Base-by-base conservation (phyloP, 2,888 invertebrate genomes). In the Flexamia atlantica region DNA sequence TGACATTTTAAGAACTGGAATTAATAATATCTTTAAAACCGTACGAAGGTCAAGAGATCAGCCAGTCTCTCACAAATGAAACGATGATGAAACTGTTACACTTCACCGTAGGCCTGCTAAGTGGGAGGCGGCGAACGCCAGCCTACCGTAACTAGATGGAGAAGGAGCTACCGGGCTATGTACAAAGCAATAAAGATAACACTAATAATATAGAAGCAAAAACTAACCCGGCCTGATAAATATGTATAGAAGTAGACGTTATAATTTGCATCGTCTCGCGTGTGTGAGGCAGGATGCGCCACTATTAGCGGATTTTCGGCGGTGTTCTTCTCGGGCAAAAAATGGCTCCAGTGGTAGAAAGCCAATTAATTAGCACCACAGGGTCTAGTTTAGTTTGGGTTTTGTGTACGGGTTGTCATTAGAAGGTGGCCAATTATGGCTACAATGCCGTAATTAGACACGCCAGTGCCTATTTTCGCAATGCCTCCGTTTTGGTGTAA, bases 171-270 rank as follows among this genome's bases (percentile, higher is more conserved):
- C 20, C 10, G 30, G 64, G 14, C 64, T 25, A 57, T 25, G 64
- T 64, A 64, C 14, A 64, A 20, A 28, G 46, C 28, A 76, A 46
- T 76, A 46, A 76, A 76, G 74, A 76, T 76, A 76, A 46, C 74
- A 28, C 68, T 70, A 70, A 70, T 70, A 70, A 70, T 70, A 70
- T 70, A 70, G 70, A 10, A 70, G 70, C 70, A 70, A 70, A 70
- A 70, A 70, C 70, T 70, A 70, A 70, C 70, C 70, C 40, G 70
- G 70, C 28, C 74, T 76, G 74, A 76, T 76, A 76, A 76, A 76
- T 76, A 76, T 76, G 74, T 76, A 76, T 76, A 76, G 46, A 76
- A 76, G 74, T 76, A 46, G 28, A 40, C 12, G 14, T 36, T 64
- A 28, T 64, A 46, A 76, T 76, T 76, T 40, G 74, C 74, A 76